Evolutionary conservation across 2,888 invertebrate species (phyloP), one percentile per base, ranked within the genome.

Genomic region (Troides aeacus): DNA sequence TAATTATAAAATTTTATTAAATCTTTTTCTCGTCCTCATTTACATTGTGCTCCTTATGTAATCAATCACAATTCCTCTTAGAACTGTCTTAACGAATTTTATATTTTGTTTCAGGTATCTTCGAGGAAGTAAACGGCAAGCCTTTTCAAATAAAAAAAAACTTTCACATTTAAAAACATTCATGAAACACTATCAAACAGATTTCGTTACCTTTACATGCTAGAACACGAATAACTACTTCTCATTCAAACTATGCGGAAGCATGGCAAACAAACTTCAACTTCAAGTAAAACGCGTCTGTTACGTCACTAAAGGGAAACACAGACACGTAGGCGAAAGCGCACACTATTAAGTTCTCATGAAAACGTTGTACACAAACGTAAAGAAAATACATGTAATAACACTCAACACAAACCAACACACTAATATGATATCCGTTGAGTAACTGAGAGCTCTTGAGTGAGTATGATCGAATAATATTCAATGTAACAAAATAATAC

Each of bases 401-500:
- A 68, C 72, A 73, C 76, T 76, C 68, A 76, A 64, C 71, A 66
- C 68, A 60, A 74, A 79, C 75, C 74, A 77, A 69, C 78, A 79
- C 77, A 81, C 74, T 66, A 73, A 78, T 64, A 76, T 75, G 74
- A 73, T 74, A 74, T 71, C 71, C 66, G 82, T 81, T 79, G 81
- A 68, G 81, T 79, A 75, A 67, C 74, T 74, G 71, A 80, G 75
- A 78, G 76, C 85, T 84, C 84, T 81, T 73, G 74, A 71, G 70
- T 62, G 62, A 69, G 71, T 75, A 79, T 88, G 85, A 74, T 79
- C 76, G 80, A 88, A 87, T 89, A 76, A 88, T 89, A 88, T 77
- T 79, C 74, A 81, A 77, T 89, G 90, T 89, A 89, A 91, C 86
- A 84, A 85, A 87, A 86, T 84, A 85, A 83, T 83, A 79, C 81